phyloP scores from a whole-genome alignment of 2,888 invertebrate species.

The Augiades crinisus region DNA sequence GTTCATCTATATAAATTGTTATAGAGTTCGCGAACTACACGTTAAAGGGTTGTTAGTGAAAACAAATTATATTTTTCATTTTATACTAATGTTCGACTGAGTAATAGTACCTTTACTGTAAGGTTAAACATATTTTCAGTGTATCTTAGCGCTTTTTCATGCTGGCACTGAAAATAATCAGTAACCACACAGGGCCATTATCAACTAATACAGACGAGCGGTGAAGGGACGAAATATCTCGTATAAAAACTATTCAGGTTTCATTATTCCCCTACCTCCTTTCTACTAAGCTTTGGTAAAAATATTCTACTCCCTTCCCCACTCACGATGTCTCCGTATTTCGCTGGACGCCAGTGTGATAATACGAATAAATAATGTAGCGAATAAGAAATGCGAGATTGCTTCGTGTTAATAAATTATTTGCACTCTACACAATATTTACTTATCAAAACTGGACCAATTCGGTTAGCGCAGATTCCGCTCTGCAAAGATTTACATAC shows the following conservation, averaged over 20 bases:
- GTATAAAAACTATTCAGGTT: neutral
- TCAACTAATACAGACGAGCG: neutral
- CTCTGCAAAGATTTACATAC: slow-evolving; percentile 32
- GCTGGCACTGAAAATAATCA: too few relatives aligned
- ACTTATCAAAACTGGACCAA: slow-evolving; percentile 35
- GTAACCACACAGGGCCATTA: neutral
- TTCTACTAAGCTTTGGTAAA: slow-evolving; percentile 8
- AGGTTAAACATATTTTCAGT: too few relatives aligned
- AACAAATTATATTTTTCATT: slow-evolving; percentile 29
- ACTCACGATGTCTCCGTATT: too few relatives aligned
- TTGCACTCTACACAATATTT: slow-evolving; percentile 57
- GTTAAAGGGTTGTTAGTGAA: slow-evolving; percentile 62
- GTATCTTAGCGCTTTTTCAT: too few relatives aligned
- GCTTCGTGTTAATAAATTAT: slow-evolving; percentile 61
- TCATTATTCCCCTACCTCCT: neutral
- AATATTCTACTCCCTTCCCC: neutral
- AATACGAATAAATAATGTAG: slow-evolving; percentile 16
- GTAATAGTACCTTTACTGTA: too few relatives aligned
- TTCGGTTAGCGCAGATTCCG: slow-evolving; percentile 16
- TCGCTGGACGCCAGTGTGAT: neutral
- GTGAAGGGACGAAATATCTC: neutral
- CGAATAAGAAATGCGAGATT: slow-evolving; percentile 33
- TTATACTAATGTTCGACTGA: slow-evolving; percentile 5
- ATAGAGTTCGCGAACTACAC: slow-evolving; percentile 49
- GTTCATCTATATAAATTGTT: slow-evolving; percentile 34